Conservation (phyloP, 2,113 vertebrate genomes). For the Scartelaos histophorus region DNA sequence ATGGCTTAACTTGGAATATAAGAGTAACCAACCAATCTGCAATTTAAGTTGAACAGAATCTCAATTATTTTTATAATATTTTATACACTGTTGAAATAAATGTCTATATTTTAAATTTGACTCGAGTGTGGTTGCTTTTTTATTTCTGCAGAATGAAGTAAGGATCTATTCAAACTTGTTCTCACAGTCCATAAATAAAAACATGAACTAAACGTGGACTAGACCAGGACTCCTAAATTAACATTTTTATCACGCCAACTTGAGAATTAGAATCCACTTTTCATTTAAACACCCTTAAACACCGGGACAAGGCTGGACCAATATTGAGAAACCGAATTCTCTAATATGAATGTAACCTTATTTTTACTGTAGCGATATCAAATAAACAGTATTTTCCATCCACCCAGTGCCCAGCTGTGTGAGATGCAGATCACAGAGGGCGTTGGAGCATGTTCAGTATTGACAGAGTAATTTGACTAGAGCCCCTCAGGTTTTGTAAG, state of each 20-base stretch:
- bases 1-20: too few relatives aligned
- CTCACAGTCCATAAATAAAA: too few relatives aligned
- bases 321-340: not conserved
- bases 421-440: not conserved
- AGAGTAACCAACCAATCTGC: not conserved
- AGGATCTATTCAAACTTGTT: too few relatives aligned
- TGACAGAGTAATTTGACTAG: conserved; percentile 45
- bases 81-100: not conserved
- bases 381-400: not conserved
- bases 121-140: not conserved
- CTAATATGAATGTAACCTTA: not conserved
- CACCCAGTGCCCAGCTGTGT: not conserved
- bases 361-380: not conserved
- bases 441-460: conserved; percentile 36
- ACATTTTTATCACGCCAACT: too few relatives aligned
- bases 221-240: too few relatives aligned
- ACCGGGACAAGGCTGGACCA: not conserved
- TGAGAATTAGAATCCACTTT: not conserved
- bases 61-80: not conserved
- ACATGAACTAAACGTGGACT: too few relatives aligned
- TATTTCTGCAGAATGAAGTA: too few relatives aligned
- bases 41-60: not conserved
- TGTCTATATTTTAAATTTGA: not conserved
- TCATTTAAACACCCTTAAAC: not conserved
- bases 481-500: conserved; percentile 24